phyloP scores from a whole-genome alignment of 2,113 vertebrate genomes.

The Parotia lawesii region DNA sequence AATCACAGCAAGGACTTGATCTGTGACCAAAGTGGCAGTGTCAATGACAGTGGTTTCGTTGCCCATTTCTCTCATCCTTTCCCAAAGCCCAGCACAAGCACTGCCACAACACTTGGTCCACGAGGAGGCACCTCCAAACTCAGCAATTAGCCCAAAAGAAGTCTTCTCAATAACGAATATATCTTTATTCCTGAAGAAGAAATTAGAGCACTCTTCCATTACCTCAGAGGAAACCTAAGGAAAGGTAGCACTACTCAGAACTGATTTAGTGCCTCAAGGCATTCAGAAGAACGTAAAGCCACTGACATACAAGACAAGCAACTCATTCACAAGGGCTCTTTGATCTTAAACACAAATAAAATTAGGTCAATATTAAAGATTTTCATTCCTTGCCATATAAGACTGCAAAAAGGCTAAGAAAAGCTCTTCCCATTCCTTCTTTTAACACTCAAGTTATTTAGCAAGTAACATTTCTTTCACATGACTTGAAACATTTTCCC shows the following conservation, averaged over 20 bases:
- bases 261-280: slow-evolving; percentile 25
- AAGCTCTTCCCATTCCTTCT: not conserved
- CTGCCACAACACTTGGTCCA: not conserved
- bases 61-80: not conserved
- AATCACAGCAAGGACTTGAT: not conserved
- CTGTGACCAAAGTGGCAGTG: accelerated
- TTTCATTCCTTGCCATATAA: slow-evolving; percentile 44
- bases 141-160: not conserved
- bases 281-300: slow-evolving; percentile 40
- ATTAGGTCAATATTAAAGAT: slow-evolving; percentile 54
- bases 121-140: not conserved
- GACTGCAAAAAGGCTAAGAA: not conserved
- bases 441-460: slow-evolving; percentile 28
- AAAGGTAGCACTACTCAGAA: slow-evolving; percentile 25
- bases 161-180: not conserved
- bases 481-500: slow-evolving; percentile 32
- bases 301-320: slow-evolving; percentile 20
- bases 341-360: slow-evolving; percentile 49
- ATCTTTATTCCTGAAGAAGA: not conserved
- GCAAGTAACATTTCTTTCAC: slow-evolving; percentile 47
- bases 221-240: slow-evolving; percentile 31
- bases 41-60: accelerated
- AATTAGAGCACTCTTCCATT: not conserved
- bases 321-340: slow-evolving; percentile 34
- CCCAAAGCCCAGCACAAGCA: not conserved